Evolutionary conservation across 2,797 vertebrate genomes (phyloP), one percentile per base, ranked within the genome.

Genomic region (Periparus ater): DNA sequence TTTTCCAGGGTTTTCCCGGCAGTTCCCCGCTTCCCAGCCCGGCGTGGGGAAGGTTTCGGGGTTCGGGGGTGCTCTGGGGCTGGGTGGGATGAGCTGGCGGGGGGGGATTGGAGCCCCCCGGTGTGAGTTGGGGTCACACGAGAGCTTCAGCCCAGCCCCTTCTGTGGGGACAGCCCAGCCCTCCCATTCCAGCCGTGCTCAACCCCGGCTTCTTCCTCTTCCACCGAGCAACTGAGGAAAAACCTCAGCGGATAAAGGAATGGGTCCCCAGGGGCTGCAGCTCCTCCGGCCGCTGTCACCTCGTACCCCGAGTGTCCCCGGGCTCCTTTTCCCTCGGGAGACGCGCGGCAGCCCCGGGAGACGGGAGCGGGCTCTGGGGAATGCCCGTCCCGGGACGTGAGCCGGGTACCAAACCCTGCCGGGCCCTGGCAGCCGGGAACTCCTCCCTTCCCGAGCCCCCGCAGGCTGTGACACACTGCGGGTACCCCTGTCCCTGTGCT

Each of bases 1-100:
- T 13, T 50, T 29, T 7, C 57, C 0, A 0, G 12, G 0, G 32
- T 3, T 25, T 27, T 0, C 17, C 13, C 0, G 0, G 71, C 63
- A n/a, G 25, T 47, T 87, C 21, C 55, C 20, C 1, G 2, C 21
- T 17, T 22, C n/a, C 25, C 80, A 66, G 42, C 44, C 47, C 25
- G 53, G 54, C 40, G 11, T 0, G 3, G 10, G 7, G 8, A 1
- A 21, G 3, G 3, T n/a, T n/a, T n/a, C n/a, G 60, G 27, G 73
- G 2, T 54, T 17, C 34, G 42, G 27, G 30, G 65, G 13, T 36
- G 73, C 68, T 38, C 6, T 40, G 73, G 65, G 57, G 36, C 48
- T 45, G 0, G 20, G 6, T 13, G 63, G 2, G 2, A 22, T 0
- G 29, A 19, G n/a, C 53, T 68, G 62, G 22, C 0, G 6, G 10